A percentile compares a stretch with the other conserved stretches of the same genome.
These are phyloP conservation scores for Caenorhabditis sp. DNA, from an alignment of 2,888 invertebrate genomes.

Conservation along the genomic window DNA sequence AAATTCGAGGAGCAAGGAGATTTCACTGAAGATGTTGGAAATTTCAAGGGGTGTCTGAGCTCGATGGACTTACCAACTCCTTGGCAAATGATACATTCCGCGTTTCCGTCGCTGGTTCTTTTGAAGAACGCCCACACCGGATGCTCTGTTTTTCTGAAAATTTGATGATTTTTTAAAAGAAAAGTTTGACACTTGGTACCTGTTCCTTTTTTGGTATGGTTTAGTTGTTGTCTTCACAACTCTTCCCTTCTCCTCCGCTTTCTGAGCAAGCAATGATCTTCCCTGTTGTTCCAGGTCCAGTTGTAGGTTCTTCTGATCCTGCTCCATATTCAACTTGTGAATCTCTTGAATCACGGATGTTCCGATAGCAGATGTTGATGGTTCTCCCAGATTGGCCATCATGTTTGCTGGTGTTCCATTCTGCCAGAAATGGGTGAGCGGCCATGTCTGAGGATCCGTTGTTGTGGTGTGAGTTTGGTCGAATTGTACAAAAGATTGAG, in stretches of 20 bases:
- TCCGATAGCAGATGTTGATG: slow-evolving; percentile 49
- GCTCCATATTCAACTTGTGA: slow-evolving; percentile 13
- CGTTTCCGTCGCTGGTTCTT: slow-evolving; percentile 74
- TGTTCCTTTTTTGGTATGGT: slow-evolving; percentile 74
- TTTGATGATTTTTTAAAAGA: background rate
- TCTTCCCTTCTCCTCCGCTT: slow-evolving; percentile 20
- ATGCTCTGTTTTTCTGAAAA: slow-evolving; percentile 74
- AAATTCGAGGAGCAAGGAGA: slow-evolving; percentile 76
- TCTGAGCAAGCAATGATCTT: background rate
- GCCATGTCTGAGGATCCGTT: slow-evolving; percentile 39
- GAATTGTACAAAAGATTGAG: slow-evolving; percentile 39
- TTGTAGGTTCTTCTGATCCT: slow-evolving; percentile 13
- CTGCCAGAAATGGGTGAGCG: slow-evolving; percentile 53
- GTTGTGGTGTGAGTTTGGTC: slow-evolving; percentile 11
- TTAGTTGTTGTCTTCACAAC: slow-evolving; percentile 36
- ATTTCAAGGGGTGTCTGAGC: too few species aligned
- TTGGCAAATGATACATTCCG: slow-evolving; percentile 74
- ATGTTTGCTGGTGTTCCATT: background rate
- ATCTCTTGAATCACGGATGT: slow-evolving; percentile 49
- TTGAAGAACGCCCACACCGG: slow-evolving; percentile 78
- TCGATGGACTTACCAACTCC: slow-evolving; percentile 65
- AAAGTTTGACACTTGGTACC: slow-evolving; percentile 28
- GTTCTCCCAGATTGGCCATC: slow-evolving; percentile 24
- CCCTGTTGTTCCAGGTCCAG: slow-evolving; percentile 25
- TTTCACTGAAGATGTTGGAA: slow-evolving; percentile 65